Base-by-base conservation (phyloP, 2,888 invertebrate genomes). In the Blastobasis lacticolella region DNA sequence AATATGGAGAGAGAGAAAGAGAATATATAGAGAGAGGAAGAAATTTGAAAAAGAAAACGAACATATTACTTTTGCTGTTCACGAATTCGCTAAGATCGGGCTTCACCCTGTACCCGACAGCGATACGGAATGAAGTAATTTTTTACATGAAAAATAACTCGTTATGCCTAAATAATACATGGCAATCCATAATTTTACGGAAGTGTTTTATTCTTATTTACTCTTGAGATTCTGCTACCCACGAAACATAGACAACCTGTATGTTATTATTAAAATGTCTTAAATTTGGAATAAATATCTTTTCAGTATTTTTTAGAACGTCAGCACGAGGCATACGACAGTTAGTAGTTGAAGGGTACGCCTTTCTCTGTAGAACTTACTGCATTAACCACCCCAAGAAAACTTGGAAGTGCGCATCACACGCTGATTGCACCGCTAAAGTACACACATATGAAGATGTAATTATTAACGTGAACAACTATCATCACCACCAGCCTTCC, bases 321-420 rank as follows among this genome's bases (percentile, higher is more conserved):
- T 77, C 82, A 5, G 59, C 63, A n/a, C 66, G 81, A 50, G 82
- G 82, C 0, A 73, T 70, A 0, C 63, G 75, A 0, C 81, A 81
- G 42, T 64, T 82, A 10, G 76, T 82, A 4, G 59, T 81, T 1
- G 64, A 73, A 43, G 82, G 81, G 0, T 81, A 73, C 51, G 54
- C 76, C 4, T 82, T 82, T 59, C 75, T 79, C 55, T 82, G 81
- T 55, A 67, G 82, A 9, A 74, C 70, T 6, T 81, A 82, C 56
- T 82, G 78, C 52, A 54, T 65, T 4, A 58, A 77, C 51, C 70
- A 75, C 50, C 59, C 77, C 41, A 82, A 81, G 62, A 82, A 82
- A 56, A 81, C 67, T 4, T 76, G 76, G 76, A 81, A 81, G 53
- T 81, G 81, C 46, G 78, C 81, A 0, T 72, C 77, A 0, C 71